Conservation (phyloP, 2,888 invertebrate species). For the Dasypogon diadema region DNA sequence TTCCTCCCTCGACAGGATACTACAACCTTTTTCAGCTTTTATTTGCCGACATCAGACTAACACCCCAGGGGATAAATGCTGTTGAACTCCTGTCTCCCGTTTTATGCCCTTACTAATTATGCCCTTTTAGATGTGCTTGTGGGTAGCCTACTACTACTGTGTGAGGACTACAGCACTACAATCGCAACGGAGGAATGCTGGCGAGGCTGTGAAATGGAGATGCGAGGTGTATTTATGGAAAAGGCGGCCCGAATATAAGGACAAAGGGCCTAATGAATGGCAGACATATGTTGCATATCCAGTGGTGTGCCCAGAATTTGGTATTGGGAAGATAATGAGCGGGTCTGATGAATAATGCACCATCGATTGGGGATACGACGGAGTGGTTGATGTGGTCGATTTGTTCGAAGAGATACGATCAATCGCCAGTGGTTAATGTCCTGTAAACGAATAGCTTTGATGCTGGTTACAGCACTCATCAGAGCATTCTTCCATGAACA, state of each 20-base stretch:
- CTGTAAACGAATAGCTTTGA: constrained; percentile 4
- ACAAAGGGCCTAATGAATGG: constrained; percentile 47
- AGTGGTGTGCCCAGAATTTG: constrained; percentile 22
- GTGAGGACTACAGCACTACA: not conserved
- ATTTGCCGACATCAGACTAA: constrained; percentile 1
- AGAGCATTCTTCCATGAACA: not conserved
- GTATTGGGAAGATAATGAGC: constrained; percentile 7
- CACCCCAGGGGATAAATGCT: not conserved
- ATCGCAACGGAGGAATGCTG: not conserved
- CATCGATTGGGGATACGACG: constrained; percentile 16
- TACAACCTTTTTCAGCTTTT: constrained; percentile 13
- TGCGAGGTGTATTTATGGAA: constrained; percentile 17
- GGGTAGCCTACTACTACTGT: too few relatives aligned
- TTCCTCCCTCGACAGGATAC: constrained; percentile 5
- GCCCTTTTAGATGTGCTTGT: constrained; percentile 30
- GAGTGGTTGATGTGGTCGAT: constrained; percentile 22
- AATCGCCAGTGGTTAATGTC: constrained; percentile 18
- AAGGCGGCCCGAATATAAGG: constrained; percentile 1
- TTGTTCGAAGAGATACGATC: constrained; percentile 24
- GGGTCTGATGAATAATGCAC: constrained; percentile 31
- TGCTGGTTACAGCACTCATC: not conserved
- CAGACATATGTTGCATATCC: constrained; percentile 37
- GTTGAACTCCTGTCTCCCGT: constrained; percentile 21
- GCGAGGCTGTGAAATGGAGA: too few relatives aligned
- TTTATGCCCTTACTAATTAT: constrained; percentile 28